Conservation (phyloP, 2,888 invertebrate species). For the Perdita meconis region DNA sequence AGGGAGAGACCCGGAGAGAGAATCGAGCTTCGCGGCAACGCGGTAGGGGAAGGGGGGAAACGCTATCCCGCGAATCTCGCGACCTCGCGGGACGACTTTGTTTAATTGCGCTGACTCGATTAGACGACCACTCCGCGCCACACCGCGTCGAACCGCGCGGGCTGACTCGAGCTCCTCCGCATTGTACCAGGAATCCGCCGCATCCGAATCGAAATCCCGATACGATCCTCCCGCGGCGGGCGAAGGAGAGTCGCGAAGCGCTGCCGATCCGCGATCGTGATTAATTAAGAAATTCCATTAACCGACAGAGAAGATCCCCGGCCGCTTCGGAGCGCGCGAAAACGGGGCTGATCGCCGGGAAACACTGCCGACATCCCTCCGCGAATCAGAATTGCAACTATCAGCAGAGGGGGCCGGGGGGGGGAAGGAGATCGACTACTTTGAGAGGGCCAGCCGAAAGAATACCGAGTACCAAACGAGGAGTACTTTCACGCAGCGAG, state of each 20-base stretch:
- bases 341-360: constrained; percentile 7
- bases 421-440: constrained; percentile 35
- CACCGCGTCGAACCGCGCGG: too few relatives aligned
- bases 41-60: constrained; percentile 38
- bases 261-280: not conserved
- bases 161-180: constrained; percentile 22
- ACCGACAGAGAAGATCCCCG: not conserved
- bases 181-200: constrained; percentile 21
- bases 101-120: constrained; percentile 68
- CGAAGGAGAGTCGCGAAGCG: not conserved
- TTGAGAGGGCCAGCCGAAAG: constrained; percentile 49
- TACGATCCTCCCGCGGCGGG: not conserved
- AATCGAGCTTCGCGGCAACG: constrained; percentile 29
- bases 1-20: constrained; percentile 46
- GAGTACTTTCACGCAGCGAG: constrained; percentile 57
- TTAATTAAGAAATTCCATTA: constrained; percentile 17
- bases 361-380: not conserved
- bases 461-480: constrained; percentile 49
- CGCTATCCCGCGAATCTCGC: constrained; percentile 63
- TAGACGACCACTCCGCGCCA: constrained; percentile 34
- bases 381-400: constrained; percentile 42
- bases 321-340: not conserved
- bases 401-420: not conserved
- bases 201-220: not conserved
- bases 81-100: constrained; percentile 66